phyloP scores from a whole-genome alignment of 2,797 vertebrate species.

The Megaceryle alcyon region DNA sequence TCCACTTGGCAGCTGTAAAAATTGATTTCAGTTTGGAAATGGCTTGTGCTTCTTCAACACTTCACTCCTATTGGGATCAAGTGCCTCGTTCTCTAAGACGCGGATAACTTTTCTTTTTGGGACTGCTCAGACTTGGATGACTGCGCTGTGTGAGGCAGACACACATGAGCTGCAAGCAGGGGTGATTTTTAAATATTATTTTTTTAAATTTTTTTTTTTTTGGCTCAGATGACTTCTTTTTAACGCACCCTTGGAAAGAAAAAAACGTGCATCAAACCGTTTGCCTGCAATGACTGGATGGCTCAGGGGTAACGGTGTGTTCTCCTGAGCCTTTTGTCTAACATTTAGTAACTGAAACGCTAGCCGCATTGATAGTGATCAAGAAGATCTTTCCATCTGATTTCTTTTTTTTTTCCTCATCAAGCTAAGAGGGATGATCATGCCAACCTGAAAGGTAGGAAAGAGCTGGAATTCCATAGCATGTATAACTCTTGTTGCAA shows the following conservation, averaged over 20 bases:
- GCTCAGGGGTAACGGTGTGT: constrained; percentile 4
- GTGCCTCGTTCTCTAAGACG: neutral
- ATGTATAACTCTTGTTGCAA: constrained; percentile 23
- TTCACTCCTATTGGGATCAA: neutral
- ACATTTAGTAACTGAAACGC: neutral
- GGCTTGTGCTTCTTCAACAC: constrained; percentile 53
- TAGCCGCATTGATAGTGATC: neutral
- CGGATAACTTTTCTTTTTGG: neutral
- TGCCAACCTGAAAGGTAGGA: constrained; percentile 69
- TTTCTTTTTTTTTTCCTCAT: neutral
- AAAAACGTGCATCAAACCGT: neutral
- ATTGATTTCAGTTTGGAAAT: constrained; percentile 72
- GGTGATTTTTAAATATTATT: neutral
- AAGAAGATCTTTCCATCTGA: constrained; percentile 28
- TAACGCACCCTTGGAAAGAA: neutral
- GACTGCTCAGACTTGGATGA: neutral
- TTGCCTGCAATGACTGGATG: neutral
- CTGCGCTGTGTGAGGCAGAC: neutral
- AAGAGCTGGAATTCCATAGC: constrained; percentile 33
- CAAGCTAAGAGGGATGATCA: constrained; percentile 38
- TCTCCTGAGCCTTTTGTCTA: neutral
- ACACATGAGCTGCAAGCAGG: neutral
- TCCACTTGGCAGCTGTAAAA: constrained; percentile 67
- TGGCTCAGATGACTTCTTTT: neutral
- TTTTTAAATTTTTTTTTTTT: neutral